phyloP scores from a whole-genome alignment of 1,140 invertebrate genomes.

The Callitettix versicolor region DNA sequence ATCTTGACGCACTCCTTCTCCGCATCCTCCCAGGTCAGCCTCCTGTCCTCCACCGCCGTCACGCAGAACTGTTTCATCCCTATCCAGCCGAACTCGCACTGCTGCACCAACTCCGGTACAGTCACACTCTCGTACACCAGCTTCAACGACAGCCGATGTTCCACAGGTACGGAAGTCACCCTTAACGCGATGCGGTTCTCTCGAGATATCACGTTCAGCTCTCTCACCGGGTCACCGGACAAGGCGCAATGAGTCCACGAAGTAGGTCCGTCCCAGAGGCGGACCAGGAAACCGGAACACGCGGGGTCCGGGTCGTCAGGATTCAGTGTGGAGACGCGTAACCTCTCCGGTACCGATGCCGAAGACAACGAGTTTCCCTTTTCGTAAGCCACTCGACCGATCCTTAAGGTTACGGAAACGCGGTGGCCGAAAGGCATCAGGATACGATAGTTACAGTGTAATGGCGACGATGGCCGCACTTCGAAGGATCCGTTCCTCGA shows the following conservation, averaged over 20 bases:
- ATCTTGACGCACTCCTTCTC: conserved; percentile 47
- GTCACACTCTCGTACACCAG: conserved; percentile 15
- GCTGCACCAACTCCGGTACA: conserved; percentile 40
- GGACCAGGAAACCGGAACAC: conserved; percentile 41
- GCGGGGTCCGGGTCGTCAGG: conserved; percentile 11
- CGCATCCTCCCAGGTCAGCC: conserved; percentile 48
- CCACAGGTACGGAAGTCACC: conserved; percentile 19
- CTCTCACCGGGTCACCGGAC: conserved; percentile 38
- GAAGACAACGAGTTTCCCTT: neutral
- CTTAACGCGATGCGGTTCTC: conserved; percentile 39
- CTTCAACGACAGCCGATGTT: conserved; percentile 6
- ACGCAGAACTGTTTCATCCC: conserved; percentile 46
- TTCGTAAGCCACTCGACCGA: neutral
- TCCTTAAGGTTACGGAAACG: conserved; percentile 26
- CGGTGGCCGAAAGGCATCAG: conserved; percentile 50
- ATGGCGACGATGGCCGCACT: conserved; percentile 38
- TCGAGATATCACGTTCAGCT: conserved; percentile 43
- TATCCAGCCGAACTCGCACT: conserved; percentile 54
- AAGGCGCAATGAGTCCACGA: conserved; percentile 45
- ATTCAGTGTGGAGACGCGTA: neutral
- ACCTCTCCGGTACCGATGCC: conserved; percentile 3
- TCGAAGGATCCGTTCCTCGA: conserved; percentile 47
- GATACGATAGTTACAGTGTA: conserved; percentile 49
- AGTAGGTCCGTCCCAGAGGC: conserved; percentile 40
- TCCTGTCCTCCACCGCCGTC: conserved; percentile 41